Evolutionary conservation across 1,140 invertebrate species (phyloP).

Genomic region (Camponotus vicinus): DNA sequence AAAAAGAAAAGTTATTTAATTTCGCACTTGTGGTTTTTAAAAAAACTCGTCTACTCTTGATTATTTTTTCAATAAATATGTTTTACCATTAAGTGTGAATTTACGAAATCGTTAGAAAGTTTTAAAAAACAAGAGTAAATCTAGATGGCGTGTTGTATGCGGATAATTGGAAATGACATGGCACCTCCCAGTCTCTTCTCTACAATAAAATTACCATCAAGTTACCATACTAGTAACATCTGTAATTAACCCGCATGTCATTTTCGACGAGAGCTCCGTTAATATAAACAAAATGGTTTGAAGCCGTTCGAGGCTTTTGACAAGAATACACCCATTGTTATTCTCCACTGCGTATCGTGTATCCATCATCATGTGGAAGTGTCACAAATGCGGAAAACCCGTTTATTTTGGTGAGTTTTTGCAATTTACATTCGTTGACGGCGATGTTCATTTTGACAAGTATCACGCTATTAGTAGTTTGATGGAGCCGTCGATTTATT

Average conservation of each 20-base stretch:
- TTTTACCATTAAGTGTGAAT: not conserved
- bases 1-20: not conserved
- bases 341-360: conserved; percentile 19
- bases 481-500: not conserved
- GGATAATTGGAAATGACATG: not conserved
- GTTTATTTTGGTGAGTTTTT: conserved; percentile 92
- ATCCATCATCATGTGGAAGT: conserved; percentile 91
- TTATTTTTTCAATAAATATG: not conserved
- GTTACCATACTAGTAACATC: conserved; percentile 68
- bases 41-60: not conserved
- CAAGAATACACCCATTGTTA: conserved; percentile 12
- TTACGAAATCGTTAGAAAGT: not conserved
- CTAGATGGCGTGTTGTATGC: conserved; percentile 13
- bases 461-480: conserved; percentile 9
- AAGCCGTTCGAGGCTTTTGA: not conserved
- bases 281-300: conserved; percentile 74
- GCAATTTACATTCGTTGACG: conserved; percentile 57
- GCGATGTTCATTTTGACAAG: conserved; percentile 61
- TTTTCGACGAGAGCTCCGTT: conserved; percentile 58
- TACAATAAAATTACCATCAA: conserved; percentile 10
- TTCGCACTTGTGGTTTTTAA: not conserved
- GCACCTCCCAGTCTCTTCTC: not conserved
- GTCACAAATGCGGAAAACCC: conserved; percentile 94
- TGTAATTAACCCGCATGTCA: conserved; percentile 69
- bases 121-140: not conserved